These are phyloP conservation scores for Potamarius usumacintae DNA, from an alignment of 2,113 vertebrate genomes.

Conservation along the genomic window DNA sequence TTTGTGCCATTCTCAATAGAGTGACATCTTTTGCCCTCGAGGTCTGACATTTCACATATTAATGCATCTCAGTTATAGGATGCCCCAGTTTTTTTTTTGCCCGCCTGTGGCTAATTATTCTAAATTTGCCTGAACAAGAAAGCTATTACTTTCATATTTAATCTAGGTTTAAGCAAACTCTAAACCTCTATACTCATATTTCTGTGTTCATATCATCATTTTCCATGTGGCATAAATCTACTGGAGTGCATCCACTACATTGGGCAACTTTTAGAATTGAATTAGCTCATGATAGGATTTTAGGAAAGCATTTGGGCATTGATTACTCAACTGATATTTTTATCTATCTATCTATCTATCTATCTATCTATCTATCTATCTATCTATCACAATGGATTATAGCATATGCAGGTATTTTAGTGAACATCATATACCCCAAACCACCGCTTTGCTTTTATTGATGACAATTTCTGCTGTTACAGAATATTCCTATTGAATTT, in stretches of 20 bases:
- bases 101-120: conserved; percentile 9
- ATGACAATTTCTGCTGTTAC: background rate
- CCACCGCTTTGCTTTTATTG: background rate
- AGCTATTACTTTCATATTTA: background rate
- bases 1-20: background rate
- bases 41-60: background rate
- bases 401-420: background rate
- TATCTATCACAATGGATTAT: background rate
- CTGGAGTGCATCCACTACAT: background rate
- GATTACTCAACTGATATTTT: background rate
- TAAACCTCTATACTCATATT: background rate
- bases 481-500: background rate
- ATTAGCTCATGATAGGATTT: background rate
- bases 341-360: too few species aligned
- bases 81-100: background rate
- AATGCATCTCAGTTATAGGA: background rate
- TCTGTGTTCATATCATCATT: background rate
- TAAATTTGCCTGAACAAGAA: background rate
- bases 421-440: background rate
- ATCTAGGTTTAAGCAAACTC: background rate
- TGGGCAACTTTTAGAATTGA: background rate
- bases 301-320: background rate
- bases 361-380: too few species aligned
- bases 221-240: background rate
- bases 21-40: background rate